Evolutionary conservation across 2,888 invertebrate genomes (phyloP), one percentile per base, ranked within the genome.

Genomic region (Spicauda simplicius): DNA sequence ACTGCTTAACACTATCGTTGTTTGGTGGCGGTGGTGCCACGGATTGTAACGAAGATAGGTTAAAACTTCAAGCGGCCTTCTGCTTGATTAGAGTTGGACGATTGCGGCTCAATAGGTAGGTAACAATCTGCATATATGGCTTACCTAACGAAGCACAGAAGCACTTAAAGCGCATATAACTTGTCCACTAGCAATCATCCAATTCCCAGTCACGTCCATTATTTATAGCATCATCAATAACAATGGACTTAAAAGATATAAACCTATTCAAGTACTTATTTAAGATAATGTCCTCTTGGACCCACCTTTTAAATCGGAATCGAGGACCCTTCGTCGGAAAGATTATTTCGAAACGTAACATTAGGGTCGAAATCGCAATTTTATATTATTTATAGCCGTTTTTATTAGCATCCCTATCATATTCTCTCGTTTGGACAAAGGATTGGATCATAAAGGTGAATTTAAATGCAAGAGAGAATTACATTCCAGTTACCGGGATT

Each of bases 381-480:
- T 37, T 52, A 50, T 64, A 20, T 64, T 57, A 64, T 58, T 64
- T 64, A 64, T 64, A 16, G 64, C 64, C 58, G 37, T 16, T 64
- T 64, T 64, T 64, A 64, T 59, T 65, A 65, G 52, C 53, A 65
- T 41, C 58, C 64, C 53, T 65, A 65, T 65, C 58, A 58, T 64
- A 58, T 64, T 58, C 53, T 64, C 53, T 64, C 64, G 25, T 53
- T 64, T 53, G 58, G 64, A 64, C 58, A 64, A 65, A 65, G 58
- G 64, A 65, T 52, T 65, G 58, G 30, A 58, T 53, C 64, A 58
- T 65, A 59, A 65, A 65, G 64, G 58, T 64, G 58, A 53, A 64
- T 58, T 57, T 64, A 64, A 64, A 58, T 14, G 57, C 52, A 16
- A 11, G 18, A 60, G 48, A 60, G 37, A 37, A 37, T 37, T 37